Base-by-base conservation (phyloP, 2,113 vertebrate species). In the Eretmodus cyanostictus region DNA sequence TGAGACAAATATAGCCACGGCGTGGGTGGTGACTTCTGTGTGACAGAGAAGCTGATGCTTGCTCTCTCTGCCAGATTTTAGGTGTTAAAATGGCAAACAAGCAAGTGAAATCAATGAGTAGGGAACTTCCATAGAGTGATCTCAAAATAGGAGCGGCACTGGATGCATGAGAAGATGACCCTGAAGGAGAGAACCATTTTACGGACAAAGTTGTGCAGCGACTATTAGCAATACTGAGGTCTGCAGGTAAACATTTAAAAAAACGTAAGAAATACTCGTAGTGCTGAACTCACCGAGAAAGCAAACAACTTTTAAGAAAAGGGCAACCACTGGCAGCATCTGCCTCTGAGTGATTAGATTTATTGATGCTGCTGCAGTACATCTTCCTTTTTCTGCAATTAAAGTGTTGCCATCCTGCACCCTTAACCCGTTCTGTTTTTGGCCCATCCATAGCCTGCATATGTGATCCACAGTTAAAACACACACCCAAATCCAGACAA, bases 251-350 rank as follows among this genome's bases (percentile, higher is more conserved):
- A 29, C 40, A 29, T 47, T 16, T 5, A 0, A 45, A 24, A 73
- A 16, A 24, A 0, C 0, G 2, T 14, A 71, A 73, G 40, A 73
- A 29, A 29, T 73, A 29, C 22, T 47, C 14, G 14, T 0, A 73
- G 22, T 19, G 22, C 68, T 73, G 14, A 73, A 45, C 68, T 45
- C 68, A 45, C 38, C 1, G 22, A 10, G 68, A 73, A 73, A 42
- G 38, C 24, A 47, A 16, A 9, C 68, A 47, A 47, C 68, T 76
- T 76, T 47, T 76, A 47, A 47, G 40, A 1, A 27, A 47, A 47
- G 9, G 14, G 24, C 40, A 76, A 47, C 40, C 24, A 0, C 68
- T 47, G 68, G 68, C 24, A 76, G 14, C 24, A 47, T 29, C 42
- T 71, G 38, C 38, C 40, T 76, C 68, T 76, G 40, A 76, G 40